Evolutionary conservation across 2,888 invertebrate genomes (phyloP).

Genomic region (Norana najaformis): DNA sequence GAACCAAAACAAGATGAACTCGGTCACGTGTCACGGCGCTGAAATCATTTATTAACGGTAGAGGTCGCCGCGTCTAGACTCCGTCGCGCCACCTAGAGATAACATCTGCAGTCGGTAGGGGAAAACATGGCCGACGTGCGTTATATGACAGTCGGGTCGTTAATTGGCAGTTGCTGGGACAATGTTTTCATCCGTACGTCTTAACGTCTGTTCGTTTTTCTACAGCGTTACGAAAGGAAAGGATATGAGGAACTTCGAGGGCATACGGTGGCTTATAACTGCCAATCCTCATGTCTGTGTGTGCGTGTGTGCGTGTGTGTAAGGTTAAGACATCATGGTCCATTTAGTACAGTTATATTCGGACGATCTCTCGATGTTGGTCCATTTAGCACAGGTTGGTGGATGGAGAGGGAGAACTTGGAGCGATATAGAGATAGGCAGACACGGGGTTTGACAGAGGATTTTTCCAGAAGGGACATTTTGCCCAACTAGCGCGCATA

Average conservation of each 20-base stretch:
- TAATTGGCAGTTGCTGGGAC: background rate
- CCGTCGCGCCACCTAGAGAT: slow-evolving; percentile 9
- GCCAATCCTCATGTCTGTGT: background rate
- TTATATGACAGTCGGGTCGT: background rate
- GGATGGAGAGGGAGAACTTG: too few species aligned
- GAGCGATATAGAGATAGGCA: too few species aligned
- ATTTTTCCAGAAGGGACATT: too few species aligned
- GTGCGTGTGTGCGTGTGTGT: too few species aligned
- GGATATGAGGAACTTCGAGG: background rate
- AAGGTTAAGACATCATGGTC: too few species aligned
- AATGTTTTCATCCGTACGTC: background rate
- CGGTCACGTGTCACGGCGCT: background rate
- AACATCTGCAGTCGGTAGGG: background rate
- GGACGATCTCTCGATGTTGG: too few species aligned
- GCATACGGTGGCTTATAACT: background rate
- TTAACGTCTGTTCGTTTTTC: background rate
- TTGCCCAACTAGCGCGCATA: too few species aligned
- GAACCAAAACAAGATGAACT: background rate
- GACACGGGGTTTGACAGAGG: too few species aligned
- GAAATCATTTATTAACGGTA: background rate
- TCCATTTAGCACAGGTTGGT: too few species aligned
- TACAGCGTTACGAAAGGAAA: too few species aligned
- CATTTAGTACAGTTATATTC: too few species aligned
- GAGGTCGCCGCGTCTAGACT: slow-evolving; percentile 14
- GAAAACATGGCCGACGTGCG: background rate